Conservation (phyloP, 2,888 invertebrate species). For the Sturmia bella region DNA sequence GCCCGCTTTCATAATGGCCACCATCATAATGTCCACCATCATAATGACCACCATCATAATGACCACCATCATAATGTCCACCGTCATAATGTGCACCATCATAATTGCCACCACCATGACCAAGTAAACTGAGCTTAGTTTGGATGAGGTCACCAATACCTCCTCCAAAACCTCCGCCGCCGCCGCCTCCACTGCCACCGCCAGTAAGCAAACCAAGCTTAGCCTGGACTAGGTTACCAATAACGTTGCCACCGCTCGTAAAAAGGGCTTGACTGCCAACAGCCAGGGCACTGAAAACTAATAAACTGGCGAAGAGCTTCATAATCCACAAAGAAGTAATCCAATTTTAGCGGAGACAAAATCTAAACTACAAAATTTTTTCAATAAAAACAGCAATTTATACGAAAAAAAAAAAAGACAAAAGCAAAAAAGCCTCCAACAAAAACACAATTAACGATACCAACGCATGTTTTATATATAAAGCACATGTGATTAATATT, state of each 20-base stretch:
- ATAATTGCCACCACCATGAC: conserved; percentile 3
- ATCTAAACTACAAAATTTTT: conserved; percentile 42
- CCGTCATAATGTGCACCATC: conserved; percentile 12
- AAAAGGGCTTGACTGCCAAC: conserved; percentile 73
- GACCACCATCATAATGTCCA: conserved; percentile 36
- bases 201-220: conserved; percentile 57
- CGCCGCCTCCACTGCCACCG: conserved; percentile 7
- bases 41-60: conserved; percentile 13
- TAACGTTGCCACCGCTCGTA: conserved; percentile 66
- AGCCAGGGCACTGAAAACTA: conserved; percentile 74
- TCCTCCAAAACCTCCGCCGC: conserved; percentile 13
- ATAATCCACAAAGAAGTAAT: conserved; percentile 68
- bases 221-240: conserved; percentile 32
- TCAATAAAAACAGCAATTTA: conserved; percentile 49
- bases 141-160: too few species aligned
- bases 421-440: conserved; percentile 15
- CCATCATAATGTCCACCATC: conserved; percentile 14
- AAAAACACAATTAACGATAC: neutral
- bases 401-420: conserved; percentile 29
- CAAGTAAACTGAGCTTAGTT: too few species aligned
- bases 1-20: neutral
- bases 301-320: conserved; percentile 76
- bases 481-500: conserved; percentile 7
- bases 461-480: conserved; percentile 32
- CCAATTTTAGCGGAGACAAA: conserved; percentile 31